Base-by-base conservation (phyloP, 2,113 vertebrate genomes). In the Aphelocoma coerulescens region DNA sequence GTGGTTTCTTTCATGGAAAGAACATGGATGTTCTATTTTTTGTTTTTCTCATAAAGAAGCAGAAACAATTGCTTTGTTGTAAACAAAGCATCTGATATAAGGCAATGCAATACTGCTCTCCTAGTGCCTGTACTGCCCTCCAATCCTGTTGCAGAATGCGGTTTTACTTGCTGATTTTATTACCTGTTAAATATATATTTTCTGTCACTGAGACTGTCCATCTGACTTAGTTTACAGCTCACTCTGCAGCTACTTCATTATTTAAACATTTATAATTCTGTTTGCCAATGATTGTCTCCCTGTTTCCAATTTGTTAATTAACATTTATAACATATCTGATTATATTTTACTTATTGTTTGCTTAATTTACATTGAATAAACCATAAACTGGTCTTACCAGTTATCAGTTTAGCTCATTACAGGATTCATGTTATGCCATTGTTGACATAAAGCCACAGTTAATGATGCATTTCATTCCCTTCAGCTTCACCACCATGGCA, bases 331-430 rank as follows among this genome's bases (percentile, higher is more conserved):
- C 11, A 21, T 43, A 69, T 75, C 63, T 91, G 75, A 62, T 83
- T 88, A 30, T 59, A 77, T 85, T 94, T 93, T 94, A 67, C 35
- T 83, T 27, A 51, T 69, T 85, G 26, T 63, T 94, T 18, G 19
- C 15, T 75, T 68, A 67, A 95, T 67, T 92, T 90, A 61, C 8
- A 7, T 44, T 52, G 39, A 83, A 88, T 77, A 79, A 93, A 51
- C 30, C 37, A 59, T 85, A 73, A 93, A 80, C 39, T 27, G 61
- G 22, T 82, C 44, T 87, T 61, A 61, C 2, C 11, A 61, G 6
- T 54, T 86, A 88, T 28, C 35, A 63, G 44, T 77, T 94, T 74
- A 49, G 48, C 41, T 84, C 15, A 4, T 37, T 58, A 41, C 17
- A 68, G 35, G 43, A 84, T 90, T 77, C 73, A 52, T 10, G 5